These are phyloP conservation scores for Luehdorfia chinensis DNA, from an alignment of 1,140 invertebrate species.

Conservation along the genomic window DNA sequence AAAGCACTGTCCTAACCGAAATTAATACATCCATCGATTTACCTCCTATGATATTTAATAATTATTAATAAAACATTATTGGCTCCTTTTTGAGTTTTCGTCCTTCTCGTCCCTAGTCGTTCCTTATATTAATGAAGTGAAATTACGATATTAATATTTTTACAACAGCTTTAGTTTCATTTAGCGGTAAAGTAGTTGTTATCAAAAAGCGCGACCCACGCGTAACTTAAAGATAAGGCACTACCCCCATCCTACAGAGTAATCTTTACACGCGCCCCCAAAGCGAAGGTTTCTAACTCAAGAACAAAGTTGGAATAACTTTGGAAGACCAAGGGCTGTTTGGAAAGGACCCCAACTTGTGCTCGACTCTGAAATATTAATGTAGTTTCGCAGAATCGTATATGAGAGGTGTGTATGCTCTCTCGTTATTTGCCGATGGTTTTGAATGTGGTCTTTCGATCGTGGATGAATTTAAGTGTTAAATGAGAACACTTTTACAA, in stretches of 20 bases:
- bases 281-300: conserved; percentile 46
- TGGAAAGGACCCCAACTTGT: conserved; percentile 69
- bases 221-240: conserved; percentile 64
- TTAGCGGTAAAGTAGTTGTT: conserved; percentile 15
- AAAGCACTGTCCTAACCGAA: no score
- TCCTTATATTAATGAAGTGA: no score
- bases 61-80: no score
- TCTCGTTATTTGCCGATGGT: conserved; percentile 5
- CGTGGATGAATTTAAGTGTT: no score
- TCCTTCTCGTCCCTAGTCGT: no score
- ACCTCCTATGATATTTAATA: no score
- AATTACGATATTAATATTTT: no score
- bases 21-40: no score
- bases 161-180: no score
- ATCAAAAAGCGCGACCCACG: conserved; percentile 58
- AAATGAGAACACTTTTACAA: no score
- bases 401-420: conserved; percentile 38
- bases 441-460: conserved; percentile 4
- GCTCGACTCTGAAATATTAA: conserved; percentile 68
- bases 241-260: conserved; percentile 47
- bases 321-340: conserved; percentile 76
- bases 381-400: conserved; percentile 72
- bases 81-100: no score
- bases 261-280: conserved; percentile 58
- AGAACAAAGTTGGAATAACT: conserved; percentile 73